phyloP scores from a whole-genome alignment of 2,113 vertebrate species.

The Marmota monax region DNA sequence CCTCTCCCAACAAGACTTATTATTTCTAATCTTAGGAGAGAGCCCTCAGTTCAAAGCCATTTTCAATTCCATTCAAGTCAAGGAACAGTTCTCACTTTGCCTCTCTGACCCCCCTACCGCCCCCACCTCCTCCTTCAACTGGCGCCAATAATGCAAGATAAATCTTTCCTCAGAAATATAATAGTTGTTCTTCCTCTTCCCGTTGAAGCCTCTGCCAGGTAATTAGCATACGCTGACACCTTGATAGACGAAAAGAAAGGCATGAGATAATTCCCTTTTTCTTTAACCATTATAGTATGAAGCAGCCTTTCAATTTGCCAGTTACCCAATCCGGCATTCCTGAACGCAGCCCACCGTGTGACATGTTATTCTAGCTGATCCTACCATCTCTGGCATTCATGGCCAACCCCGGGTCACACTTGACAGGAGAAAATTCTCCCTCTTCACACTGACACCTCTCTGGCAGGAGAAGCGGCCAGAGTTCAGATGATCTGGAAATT shows the following conservation, averaged over 20 bases:
- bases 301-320: slow-evolving; percentile 82
- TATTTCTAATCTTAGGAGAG: slow-evolving; percentile 67
- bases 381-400: slow-evolving; percentile 72
- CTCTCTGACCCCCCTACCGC: slow-evolving; percentile 69
- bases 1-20: slow-evolving; percentile 49
- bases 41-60: slow-evolving; percentile 71
- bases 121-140: slow-evolving; percentile 73
- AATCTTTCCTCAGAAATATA: slow-evolving; percentile 83
- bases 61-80: slow-evolving; percentile 72
- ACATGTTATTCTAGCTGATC: slow-evolving; percentile 80
- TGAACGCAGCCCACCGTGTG: slow-evolving; percentile 73
- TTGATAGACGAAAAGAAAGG: slow-evolving; percentile 85
- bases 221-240: slow-evolving; percentile 85
- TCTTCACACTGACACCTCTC: slow-evolving; percentile 39
- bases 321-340: slow-evolving; percentile 73
- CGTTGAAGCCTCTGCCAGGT: slow-evolving; percentile 81
- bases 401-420: slow-evolving; percentile 65
- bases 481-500: slow-evolving; percentile 43
- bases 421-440: slow-evolving; percentile 69
- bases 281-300: slow-evolving; percentile 81
- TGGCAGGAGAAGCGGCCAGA: not conserved
- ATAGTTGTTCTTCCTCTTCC: slow-evolving; percentile 82
- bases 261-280: slow-evolving; percentile 82
- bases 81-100: slow-evolving; percentile 70
- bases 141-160: slow-evolving; percentile 79